Conservation (phyloP, 2,113 vertebrate genomes). For the Tragelaphus strepsiceros region DNA sequence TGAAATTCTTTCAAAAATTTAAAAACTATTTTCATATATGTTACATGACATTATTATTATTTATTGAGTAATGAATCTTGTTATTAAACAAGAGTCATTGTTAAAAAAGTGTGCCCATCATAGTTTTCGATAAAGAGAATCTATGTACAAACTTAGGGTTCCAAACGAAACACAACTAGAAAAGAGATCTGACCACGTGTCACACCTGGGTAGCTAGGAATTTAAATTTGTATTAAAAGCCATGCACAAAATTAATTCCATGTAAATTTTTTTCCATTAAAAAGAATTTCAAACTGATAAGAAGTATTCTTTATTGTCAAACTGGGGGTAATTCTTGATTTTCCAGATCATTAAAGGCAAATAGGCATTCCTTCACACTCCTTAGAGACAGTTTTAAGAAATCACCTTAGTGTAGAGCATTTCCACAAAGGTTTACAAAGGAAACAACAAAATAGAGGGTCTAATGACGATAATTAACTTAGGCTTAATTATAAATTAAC, state of each 20-base stretch:
- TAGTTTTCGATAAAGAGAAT: not conserved
- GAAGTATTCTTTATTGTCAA: constrained; percentile 45
- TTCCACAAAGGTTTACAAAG: not conserved
- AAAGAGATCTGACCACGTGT: not conserved
- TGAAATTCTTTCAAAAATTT: constrained; percentile 28
- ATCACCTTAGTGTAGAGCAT: not conserved
- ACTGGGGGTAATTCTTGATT: constrained; percentile 61
- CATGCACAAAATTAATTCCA: constrained; percentile 46
- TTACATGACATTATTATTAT: not conserved
- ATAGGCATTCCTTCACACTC: constrained; percentile 44
- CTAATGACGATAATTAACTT: not conserved
- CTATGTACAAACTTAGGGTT: not conserved
- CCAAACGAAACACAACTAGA: not conserved
- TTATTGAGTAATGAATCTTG: not conserved
- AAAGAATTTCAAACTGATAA: constrained; percentile 45
- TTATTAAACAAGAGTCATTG: constrained; percentile 23
- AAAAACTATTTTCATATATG: not conserved
- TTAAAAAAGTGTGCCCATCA: not conserved
- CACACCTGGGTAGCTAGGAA: not conserved
- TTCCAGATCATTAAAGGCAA: constrained; percentile 67
- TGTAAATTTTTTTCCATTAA: constrained; percentile 45
- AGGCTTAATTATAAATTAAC: constrained; percentile 11
- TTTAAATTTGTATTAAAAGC: not conserved
- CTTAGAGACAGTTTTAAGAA: constrained; percentile 38
- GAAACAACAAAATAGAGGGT: constrained; percentile 25